These are phyloP conservation scores for Pempheris klunzingeri DNA, from an alignment of 2,797 vertebrate species.

Conservation along the genomic window DNA sequence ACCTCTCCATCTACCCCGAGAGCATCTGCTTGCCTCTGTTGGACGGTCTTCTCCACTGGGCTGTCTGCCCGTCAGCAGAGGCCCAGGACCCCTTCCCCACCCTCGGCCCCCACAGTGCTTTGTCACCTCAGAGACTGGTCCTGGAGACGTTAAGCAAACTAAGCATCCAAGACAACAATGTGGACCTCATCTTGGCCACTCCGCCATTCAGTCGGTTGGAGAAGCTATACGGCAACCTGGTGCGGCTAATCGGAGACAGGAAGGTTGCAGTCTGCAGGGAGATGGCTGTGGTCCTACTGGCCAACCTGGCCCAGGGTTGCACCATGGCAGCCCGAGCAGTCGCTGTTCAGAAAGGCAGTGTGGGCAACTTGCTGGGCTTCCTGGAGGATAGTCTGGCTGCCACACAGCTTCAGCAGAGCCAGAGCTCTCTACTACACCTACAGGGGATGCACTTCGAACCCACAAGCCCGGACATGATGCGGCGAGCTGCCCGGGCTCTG, in stretches of 20 bases:
- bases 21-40: conserved; percentile 98
- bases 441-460: conserved; percentile 97
- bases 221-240: conserved; percentile 96
- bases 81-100: conserved; percentile 98
- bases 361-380: conserved; percentile 97
- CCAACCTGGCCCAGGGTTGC: conserved; percentile 98
- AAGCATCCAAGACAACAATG: conserved; percentile 99
- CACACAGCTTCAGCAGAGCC: conserved; percentile 98
- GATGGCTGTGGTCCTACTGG: conserved; percentile 98
- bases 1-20: conserved; percentile 96
- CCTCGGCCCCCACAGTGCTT: conserved; percentile 93
- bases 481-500: conserved; percentile 96
- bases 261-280: conserved; percentile 98
- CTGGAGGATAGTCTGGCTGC: conserved; percentile 98
- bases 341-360: conserved; percentile 97
- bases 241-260: conserved; percentile 97
- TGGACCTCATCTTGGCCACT: conserved; percentile 98
- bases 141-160: conserved; percentile 99
- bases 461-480: conserved; percentile 99
- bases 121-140: conserved; percentile 99
- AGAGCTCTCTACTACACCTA: conserved; percentile 95
- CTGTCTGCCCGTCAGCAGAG: conserved; percentile 97
- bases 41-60: conserved; percentile 99
- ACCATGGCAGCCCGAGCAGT: conserved; percentile 94
- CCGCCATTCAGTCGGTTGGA: conserved; percentile 96